Percentiles rank a stretch among this genome's conserved stretches.
These are phyloP conservation scores for Lamellibrachia columna DNA, from an alignment of 2,888 invertebrate species.

Conservation along the genomic window DNA sequence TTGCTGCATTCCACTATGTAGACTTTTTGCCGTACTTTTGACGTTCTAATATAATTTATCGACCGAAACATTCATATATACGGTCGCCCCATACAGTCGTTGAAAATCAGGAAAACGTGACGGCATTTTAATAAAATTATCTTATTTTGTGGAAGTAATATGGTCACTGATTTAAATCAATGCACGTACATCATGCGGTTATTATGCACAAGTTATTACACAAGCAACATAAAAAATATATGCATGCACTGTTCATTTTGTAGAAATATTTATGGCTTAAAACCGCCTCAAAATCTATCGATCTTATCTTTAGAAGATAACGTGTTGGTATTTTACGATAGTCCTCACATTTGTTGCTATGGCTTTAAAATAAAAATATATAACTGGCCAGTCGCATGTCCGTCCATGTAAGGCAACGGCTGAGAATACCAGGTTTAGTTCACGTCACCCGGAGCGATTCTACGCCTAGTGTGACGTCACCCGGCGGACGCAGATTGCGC, in stretches of 20 bases:
- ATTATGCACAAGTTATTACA: too few species aligned
- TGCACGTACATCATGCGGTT: neutral
- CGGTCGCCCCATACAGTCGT: neutral
- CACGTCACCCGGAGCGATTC: neutral
- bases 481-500: neutral
- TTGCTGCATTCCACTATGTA: neutral
- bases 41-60: neutral
- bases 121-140: neutral
- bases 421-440: neutral
- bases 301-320: too few species aligned
- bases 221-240: too few species aligned
- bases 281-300: too few species aligned
- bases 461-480: neutral
- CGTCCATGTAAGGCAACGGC: neutral
- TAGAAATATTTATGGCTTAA: too few species aligned
- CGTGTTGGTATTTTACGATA: neutral
- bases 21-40: neutral
- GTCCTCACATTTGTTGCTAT: neutral
- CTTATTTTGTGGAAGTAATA: neutral
- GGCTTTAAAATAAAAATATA: neutral
- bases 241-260: too few species aligned
- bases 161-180: neutral
- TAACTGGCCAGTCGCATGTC: neutral
- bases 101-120: too few species aligned
- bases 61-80: neutral